phyloP scores from a whole-genome alignment of 1,140 invertebrate genomes.

The Sminthurides bifidus region DNA sequence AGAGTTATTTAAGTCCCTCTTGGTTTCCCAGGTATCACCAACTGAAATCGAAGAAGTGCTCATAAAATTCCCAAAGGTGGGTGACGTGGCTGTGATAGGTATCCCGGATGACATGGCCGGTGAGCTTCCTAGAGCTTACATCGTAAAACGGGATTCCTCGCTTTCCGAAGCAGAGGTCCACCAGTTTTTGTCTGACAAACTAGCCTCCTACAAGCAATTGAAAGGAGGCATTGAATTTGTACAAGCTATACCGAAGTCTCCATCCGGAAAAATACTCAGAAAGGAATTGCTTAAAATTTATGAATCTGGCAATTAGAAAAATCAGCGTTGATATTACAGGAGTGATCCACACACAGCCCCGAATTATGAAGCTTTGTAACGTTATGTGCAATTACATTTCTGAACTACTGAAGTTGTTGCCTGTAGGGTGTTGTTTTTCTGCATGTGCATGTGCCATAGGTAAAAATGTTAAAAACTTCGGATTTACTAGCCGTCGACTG shows the following conservation, averaged over 20 bases:
- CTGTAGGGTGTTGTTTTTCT: too few relatives aligned
- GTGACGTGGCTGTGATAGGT: conserved; percentile 46
- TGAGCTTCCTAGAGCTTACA: conserved; percentile 50
- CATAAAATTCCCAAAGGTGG: conserved; percentile 55
- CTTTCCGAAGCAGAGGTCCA: conserved; percentile 48
- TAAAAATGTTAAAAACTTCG: too few relatives aligned
- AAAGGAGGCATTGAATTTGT: conserved; percentile 38
- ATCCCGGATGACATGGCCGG: conserved; percentile 39
- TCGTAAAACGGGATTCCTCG: conserved; percentile 40
- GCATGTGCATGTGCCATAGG: too few relatives aligned
- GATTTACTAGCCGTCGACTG: too few relatives aligned
- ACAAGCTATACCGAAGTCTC: conserved; percentile 11
- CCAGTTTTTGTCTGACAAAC: conserved; percentile 44
- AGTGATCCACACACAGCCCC: not conserved
- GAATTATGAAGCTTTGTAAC: too few relatives aligned
- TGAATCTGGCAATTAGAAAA: too few relatives aligned
- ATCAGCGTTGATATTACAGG: not conserved
- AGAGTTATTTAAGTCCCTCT: conserved; percentile 68
- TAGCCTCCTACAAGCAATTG: conserved; percentile 55
- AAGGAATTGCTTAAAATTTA: not conserved
- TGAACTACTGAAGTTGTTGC: too few relatives aligned
- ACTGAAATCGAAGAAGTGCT: conserved; percentile 74
- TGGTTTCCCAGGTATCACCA: conserved; percentile 70
- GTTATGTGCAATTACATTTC: too few relatives aligned
- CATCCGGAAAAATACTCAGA: conserved; percentile 17